Evolutionary conservation across 2,888 invertebrate genomes (phyloP), one percentile per base, ranked within the genome.

Genomic region (Drosophila robusta): DNA sequence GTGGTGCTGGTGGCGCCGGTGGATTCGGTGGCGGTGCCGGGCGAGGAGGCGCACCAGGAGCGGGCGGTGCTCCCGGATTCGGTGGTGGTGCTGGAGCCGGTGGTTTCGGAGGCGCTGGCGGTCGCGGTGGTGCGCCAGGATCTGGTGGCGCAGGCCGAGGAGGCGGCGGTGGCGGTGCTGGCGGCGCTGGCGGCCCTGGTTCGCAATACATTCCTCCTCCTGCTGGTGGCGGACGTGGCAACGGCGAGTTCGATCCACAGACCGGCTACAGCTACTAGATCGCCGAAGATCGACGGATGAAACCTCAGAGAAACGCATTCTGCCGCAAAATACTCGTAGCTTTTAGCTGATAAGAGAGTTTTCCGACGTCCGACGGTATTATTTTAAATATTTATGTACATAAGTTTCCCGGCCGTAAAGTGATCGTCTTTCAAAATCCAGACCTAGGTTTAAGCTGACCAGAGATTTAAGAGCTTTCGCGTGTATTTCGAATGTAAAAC

Each of bases 231-330:
- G 90, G 91, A 11, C 91, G 91, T 42, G 93, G 90, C 16, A 93
- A 91, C 65, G 93, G 92, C 39, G 91, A 91, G 54, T 93, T 92
- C 55, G 92, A 91, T 80, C 91, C 92, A 60, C 91, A 93, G 84
- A 90, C 91, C 14, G 93, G 93, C 65, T 93, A 93, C 83, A 92
- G 91, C 80, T 93, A 93, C 78, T 93, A 92, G 55, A 69, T 66
- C 63, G 61, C 62, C 45, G 32, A 44, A 16, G 63, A 61, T 51
- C 50, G 18, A 69, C 74, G 74, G 75, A 69, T 49, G 46, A 57
- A 65, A 65, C 66, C 66, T 77, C 81, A 75, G 57, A 56, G 64
- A 47, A 67, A 77, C 50, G 60, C 84, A 79, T 55, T 81, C 81
- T 90, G 85, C 90, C 89, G 74, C 70, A 73, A 62, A 83, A 84